phyloP scores from a whole-genome alignment of 2,113 vertebrate genomes.

The Rhodinocichla rosea region DNA sequence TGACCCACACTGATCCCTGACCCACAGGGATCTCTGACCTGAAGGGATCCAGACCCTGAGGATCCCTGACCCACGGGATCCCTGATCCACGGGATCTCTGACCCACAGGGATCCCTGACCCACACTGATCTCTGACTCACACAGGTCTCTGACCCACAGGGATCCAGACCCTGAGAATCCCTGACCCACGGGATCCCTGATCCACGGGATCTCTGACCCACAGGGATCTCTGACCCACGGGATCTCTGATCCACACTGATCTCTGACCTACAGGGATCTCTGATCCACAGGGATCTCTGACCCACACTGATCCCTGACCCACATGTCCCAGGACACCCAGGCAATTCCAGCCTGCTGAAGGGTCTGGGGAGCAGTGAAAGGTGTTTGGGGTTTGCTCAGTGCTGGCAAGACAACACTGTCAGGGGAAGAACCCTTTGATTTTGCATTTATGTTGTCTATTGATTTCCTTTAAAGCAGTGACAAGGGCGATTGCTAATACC shows the following conservation, averaged over 20 bases:
- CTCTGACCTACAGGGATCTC: accelerated
- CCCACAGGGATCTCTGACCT: accelerated
- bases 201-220: accelerated
- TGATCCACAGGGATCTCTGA: background rate
- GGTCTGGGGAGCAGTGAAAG: background rate
- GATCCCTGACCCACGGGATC: background rate
- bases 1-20: accelerated
- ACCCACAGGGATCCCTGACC: accelerated
- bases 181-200: background rate
- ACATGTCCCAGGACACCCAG: accelerated
- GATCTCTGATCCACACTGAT: no score
- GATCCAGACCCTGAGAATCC: accelerated
- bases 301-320: accelerated
- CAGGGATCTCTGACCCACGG: accelerated
- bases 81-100: accelerated
- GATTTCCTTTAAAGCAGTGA: constrained; percentile 48
- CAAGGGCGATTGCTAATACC: background rate
- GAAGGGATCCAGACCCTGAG: accelerated
- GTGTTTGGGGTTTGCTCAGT: background rate
- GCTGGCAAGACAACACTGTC: background rate
- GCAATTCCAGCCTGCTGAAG: background rate
- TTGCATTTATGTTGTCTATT: constrained; percentile 39
- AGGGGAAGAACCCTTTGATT: constrained; percentile 58
- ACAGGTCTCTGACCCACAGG: accelerated
- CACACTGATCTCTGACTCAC: accelerated